These are phyloP conservation scores for Galerucella pusilla DNA, from an alignment of 2,888 invertebrate species.

Conservation along the genomic window DNA sequence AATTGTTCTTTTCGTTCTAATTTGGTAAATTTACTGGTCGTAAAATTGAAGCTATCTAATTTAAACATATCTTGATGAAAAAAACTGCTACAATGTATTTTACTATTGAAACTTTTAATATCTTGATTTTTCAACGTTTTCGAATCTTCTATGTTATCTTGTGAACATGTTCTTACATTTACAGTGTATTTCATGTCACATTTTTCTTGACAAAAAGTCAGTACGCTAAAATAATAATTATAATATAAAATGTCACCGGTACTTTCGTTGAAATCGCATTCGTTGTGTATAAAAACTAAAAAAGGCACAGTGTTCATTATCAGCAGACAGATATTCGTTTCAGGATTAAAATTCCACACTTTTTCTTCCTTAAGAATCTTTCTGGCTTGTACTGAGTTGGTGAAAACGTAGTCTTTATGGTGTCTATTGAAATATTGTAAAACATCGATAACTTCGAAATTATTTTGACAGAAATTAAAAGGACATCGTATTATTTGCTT, in stretches of 20 bases:
- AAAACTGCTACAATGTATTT: constrained; percentile 34
- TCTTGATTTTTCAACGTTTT: constrained; percentile 39
- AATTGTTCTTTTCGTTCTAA: constrained; percentile 33
- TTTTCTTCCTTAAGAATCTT: constrained; percentile 44
- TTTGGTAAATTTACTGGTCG: constrained; percentile 38
- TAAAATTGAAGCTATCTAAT: constrained; percentile 39
- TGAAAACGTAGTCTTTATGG: constrained; percentile 43
- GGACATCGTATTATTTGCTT: constrained; percentile 36
- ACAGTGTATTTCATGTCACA: constrained; percentile 36
- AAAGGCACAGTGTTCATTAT: constrained; percentile 35
- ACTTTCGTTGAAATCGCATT: constrained; percentile 33
- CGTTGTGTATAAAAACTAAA: constrained; percentile 42
- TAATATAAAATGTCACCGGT: constrained; percentile 41
- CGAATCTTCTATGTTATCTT: constrained; percentile 20
- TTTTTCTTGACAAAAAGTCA: constrained; percentile 38
- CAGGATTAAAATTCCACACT: constrained; percentile 42
- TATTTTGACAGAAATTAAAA: constrained; percentile 37
- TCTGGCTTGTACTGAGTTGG: constrained; percentile 31
- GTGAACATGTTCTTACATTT: constrained; percentile 25
- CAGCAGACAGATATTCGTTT: constrained; percentile 42
- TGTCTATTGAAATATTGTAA: constrained; percentile 36
- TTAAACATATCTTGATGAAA: constrained; percentile 33
- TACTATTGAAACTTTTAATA: constrained; percentile 39
- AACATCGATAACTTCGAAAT: constrained; percentile 27
- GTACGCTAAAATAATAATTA: constrained; percentile 42